Evolutionary conservation across 2,888 invertebrate genomes (phyloP).

Genomic region (Lasioglossum pauxillum): DNA sequence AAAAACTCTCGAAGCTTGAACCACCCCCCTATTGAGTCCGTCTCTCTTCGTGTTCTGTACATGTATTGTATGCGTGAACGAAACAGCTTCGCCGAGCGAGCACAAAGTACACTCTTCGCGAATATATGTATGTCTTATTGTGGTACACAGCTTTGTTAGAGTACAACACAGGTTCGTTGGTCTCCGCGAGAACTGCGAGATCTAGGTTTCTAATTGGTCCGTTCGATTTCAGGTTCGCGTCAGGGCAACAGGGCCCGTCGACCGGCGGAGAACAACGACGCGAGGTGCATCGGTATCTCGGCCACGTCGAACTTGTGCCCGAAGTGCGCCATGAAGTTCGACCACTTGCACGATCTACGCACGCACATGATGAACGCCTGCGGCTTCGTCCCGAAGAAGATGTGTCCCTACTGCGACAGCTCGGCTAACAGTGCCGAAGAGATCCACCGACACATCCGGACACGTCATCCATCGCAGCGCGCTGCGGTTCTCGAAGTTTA

Average conservation of each 20-base stretch:
- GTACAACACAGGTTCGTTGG: conserved; percentile 3
- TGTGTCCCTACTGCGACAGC: conserved; percentile 44
- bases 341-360: conserved; percentile 32
- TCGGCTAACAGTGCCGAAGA: conserved; percentile 18
- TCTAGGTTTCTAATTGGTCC: conserved; percentile 41
- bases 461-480: conserved; percentile 28
- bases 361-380: conserved; percentile 37
- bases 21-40: background rate
- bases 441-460: conserved; percentile 40
- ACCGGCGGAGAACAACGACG: background rate
- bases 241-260: conserved; percentile 6
- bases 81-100: background rate
- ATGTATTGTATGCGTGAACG: background rate
- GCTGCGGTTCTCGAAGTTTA: conserved; percentile 51
- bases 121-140: background rate
- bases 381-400: conserved; percentile 31
- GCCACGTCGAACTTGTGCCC: conserved; percentile 33
- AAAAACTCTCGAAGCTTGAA: conserved; percentile 10
- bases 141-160: background rate
- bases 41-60: background rate
- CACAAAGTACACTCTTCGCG: background rate
- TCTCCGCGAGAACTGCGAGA: background rate
- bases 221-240: conserved; percentile 60
- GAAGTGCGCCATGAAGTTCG: conserved; percentile 39
- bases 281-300: background rate